Conservation (phyloP, 2,797 vertebrate species). For the Pygocentrus nattereri region DNA sequence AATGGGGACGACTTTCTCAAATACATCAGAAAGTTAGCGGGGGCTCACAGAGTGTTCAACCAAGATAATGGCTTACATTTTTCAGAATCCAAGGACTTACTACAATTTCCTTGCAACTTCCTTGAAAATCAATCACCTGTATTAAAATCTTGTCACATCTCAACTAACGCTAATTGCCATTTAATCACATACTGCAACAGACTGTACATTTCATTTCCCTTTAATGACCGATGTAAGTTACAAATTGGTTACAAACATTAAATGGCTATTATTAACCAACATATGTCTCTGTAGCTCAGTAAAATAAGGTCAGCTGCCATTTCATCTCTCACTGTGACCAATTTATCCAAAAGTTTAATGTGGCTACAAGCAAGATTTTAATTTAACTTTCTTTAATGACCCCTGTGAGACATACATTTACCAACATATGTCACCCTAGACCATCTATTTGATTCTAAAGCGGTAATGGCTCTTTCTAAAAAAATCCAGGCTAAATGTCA, state of each 20-base stretch:
- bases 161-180: background rate
- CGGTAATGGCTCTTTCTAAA: background rate
- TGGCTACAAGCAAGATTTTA: background rate
- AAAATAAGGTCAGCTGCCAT: background rate
- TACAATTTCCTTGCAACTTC: too few relatives aligned
- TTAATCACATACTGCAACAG: background rate
- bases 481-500: background rate
- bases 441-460: background rate
- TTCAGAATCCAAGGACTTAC: background rate
- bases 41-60: background rate
- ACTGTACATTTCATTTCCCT: too few relatives aligned
- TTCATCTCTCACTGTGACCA: background rate
- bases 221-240: background rate
- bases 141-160: conserved; percentile 10
- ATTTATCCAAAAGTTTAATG: background rate
- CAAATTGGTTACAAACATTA: background rate
- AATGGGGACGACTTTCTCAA: background rate
- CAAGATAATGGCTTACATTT: background rate
- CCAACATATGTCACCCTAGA: background rate
- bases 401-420: background rate
- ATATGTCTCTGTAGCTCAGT: background rate
- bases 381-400: background rate
- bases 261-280: background rate
- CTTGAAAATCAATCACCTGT: conserved; percentile 1
- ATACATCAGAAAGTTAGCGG: background rate